Base-by-base conservation (phyloP, 2,888 invertebrate genomes). In the Drosophila planitibia region DNA sequence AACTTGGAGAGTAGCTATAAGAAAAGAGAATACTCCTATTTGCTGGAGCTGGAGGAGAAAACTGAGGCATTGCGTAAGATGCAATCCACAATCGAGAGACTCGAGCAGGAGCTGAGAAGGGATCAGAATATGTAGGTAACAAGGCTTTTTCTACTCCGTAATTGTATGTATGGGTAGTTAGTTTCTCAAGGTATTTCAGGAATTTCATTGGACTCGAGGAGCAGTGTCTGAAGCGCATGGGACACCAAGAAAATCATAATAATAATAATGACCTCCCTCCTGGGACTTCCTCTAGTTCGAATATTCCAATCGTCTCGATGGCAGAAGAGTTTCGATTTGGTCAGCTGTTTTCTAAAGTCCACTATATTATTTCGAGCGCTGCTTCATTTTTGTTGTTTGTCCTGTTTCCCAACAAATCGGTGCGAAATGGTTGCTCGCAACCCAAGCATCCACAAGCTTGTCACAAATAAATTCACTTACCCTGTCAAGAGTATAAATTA, bases 31-130 rank as follows among this genome's bases (percentile, higher is more conserved):
- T 64, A 83, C 1, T 60, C 60, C 12, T 70, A 82, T 25, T 33
- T 65, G 3, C 58, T 63, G 7, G 64, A 86, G 16, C 47, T 90
- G 53, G 62, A 59, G 0, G 51, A 67, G n/a, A 87, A 86, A 57
- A 71, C 81, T 6, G 59, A 72, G 4, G 30, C 71, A 74, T 65
- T 70, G 57, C 0, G 12, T 19, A 33, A 1, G 19, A 69, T 72
- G 76, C 61, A 7, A n/a, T 53, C 51, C 6, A 51, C 60, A 3
- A 54, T 90, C 0, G 60, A 70, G 5, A 35, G 5, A 4, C 65
- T 74, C 5, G 53, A 75, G 12, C 22, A 25, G 6, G 30, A 28
- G 7, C 30, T 63, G 0, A n/a, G 7, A 6, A 22, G 4, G 2
- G 35, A 63, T 7, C n/a, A 10, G 25, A 32, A 37, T 6, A 51